Evolutionary conservation across 2,797 vertebrate species (phyloP), one percentile per base, ranked within the genome.

Genomic region (Yasuhikotakia modesta): DNA sequence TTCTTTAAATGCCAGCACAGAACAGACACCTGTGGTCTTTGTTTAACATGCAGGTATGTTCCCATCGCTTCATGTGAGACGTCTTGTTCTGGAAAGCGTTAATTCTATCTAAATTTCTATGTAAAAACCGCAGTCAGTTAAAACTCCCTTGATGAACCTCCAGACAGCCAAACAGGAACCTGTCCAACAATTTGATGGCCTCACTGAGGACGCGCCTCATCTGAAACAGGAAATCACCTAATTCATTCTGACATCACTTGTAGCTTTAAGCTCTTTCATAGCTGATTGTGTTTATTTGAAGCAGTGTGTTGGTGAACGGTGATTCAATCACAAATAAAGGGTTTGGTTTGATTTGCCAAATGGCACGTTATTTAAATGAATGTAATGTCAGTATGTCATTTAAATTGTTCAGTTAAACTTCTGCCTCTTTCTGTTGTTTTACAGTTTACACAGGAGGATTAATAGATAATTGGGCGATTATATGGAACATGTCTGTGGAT

Each of bases 341-440:
- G 73, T 82, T 82, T 79, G 46, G 22, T 57, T 81, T 80, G 85
- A 80, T 58, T 48, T 71, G 71, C 76, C 76, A 57, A 75, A 60
- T 77, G 82, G 79, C 70, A 45, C 81, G 82, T 80, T 70, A 80
- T 66, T 73, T 78, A 45, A 46, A 78, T 77, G 81, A 81, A 67
- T 48, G 66, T 73, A 75, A 76, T 50, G 79, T 84, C 82, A 85
- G 67, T 72, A 73, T 27, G 57, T 77, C 58, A 45, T 12, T 10
- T 35, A 30, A 16, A 65, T 43, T 78, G 76, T 75, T 81, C 57
- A 70, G 77, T 35, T 78, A 69, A 78, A 81, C 27, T 61, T 19
- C 60, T 75, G 39, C 50, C 46, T 60, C 55, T 45, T 35, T 69
- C 27, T 55, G 45, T 45, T 61, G 70, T 52, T 78, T 12, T 39